These are phyloP conservation scores for Glossophaga mutica DNA, from an alignment of 2,797 vertebrate genomes.

Conservation along the genomic window DNA sequence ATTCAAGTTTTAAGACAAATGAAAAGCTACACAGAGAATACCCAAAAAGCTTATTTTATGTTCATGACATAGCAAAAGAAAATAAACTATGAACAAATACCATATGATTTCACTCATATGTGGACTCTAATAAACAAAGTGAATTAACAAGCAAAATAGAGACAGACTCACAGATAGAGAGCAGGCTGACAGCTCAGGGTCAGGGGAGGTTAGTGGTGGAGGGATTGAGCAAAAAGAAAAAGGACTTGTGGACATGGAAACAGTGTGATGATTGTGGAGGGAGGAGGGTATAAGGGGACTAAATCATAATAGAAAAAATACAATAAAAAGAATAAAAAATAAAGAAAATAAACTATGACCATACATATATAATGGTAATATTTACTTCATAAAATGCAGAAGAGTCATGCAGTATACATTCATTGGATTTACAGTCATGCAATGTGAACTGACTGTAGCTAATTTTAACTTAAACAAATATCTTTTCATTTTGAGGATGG, in stretches of 20 bases:
- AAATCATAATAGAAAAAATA: neutral
- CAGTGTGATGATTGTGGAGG: no score
- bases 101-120: neutral
- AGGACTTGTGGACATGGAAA: neutral
- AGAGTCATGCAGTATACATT: neutral
- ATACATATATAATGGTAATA: neutral
- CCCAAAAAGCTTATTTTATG: neutral
- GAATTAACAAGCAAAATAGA: neutral
- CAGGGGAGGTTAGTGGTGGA: neutral
- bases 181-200: neutral
- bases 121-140: neutral
- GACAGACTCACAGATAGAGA: neutral
- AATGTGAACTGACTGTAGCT: neutral
- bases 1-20: neutral
- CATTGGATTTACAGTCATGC: neutral
- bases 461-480: neutral
- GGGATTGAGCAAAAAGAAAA: neutral
- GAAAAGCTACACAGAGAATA: neutral
- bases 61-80: neutral
- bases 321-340: neutral
- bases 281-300: neutral
- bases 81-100: neutral
- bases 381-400: neutral
- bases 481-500: neutral
- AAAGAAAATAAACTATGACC: neutral